Evolutionary conservation across 1,140 invertebrate species (phyloP).

Genomic region (Oryctes rhinoceros): DNA sequence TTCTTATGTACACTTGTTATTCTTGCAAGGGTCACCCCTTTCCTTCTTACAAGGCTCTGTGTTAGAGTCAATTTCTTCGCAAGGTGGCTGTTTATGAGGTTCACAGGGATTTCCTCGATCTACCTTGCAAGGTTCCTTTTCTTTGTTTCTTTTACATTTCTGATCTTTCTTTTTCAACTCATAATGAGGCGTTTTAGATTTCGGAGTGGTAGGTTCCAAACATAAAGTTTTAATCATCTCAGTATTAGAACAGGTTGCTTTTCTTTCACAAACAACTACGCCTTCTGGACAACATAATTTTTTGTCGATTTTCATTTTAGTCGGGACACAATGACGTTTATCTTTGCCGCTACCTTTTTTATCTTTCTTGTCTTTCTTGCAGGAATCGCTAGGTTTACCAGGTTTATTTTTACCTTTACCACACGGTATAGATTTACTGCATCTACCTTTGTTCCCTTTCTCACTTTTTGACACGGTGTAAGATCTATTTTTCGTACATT

Average conservation of each 20-base stretch:
- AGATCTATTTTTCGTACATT: background rate
- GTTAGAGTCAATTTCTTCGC: background rate
- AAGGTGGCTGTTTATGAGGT: background rate
- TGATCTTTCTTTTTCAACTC: background rate
- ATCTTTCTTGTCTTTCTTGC: background rate
- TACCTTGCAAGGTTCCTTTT: background rate
- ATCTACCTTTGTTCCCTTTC: background rate
- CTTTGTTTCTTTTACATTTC: background rate
- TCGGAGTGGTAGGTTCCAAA: background rate
- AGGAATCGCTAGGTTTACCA: background rate
- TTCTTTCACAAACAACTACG: background rate
- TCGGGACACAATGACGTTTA: background rate
- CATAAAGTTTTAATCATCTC: background rate
- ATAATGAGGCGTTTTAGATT: background rate
- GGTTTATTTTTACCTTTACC: background rate
- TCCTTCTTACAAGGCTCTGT: background rate
- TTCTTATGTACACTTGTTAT: background rate
- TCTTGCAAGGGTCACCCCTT: background rate
- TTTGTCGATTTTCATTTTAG: background rate
- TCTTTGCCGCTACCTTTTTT: background rate
- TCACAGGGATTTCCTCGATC: background rate
- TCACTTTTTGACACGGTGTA: background rate
- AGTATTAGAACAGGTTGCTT: background rate
- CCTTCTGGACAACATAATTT: background rate
- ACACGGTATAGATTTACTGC: background rate